phyloP scores from a whole-genome alignment of 2,888 invertebrate genomes.

The Craniophora ligustri region DNA sequence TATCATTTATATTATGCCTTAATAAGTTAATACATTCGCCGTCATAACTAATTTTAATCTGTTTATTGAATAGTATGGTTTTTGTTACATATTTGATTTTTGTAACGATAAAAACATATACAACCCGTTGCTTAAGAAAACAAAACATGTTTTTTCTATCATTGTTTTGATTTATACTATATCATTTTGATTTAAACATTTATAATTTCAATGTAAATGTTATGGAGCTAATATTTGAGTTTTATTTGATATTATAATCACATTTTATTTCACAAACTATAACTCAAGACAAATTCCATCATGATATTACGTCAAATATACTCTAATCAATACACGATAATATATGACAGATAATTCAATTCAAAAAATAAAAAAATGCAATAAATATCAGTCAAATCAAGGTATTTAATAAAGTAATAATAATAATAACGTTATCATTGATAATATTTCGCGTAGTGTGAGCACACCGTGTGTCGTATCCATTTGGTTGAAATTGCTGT shows the following conservation, averaged over 20 bases:
- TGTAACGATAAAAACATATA: background rate
- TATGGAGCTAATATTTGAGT: too few relatives aligned
- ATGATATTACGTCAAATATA: fast-evolving
- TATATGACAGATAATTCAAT: background rate
- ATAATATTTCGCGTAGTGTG: slow-evolving; percentile 53
- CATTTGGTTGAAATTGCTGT: slow-evolving; percentile 86
- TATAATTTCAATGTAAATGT: too few relatives aligned
- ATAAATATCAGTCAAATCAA: background rate
- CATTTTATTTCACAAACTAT: too few relatives aligned
- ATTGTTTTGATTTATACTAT: too few relatives aligned
- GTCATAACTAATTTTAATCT: background rate
- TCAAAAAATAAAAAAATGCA: background rate
- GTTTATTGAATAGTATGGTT: background rate
- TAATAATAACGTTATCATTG: slow-evolving; percentile 46
- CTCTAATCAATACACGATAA: too few relatives aligned
- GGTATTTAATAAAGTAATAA: slow-evolving; percentile 39
- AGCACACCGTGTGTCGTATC: slow-evolving; percentile 72
- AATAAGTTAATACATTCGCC: background rate
- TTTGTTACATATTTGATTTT: background rate
- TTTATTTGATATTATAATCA: too few relatives aligned
- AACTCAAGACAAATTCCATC: too few relatives aligned
- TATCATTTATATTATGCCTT: background rate
- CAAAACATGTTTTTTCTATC: too few relatives aligned
- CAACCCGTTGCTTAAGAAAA: background rate
- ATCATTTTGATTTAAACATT: too few relatives aligned